Evolutionary conservation across 2,113 vertebrate species (phyloP).

Genomic region (Psilopogon haemacephalus): DNA sequence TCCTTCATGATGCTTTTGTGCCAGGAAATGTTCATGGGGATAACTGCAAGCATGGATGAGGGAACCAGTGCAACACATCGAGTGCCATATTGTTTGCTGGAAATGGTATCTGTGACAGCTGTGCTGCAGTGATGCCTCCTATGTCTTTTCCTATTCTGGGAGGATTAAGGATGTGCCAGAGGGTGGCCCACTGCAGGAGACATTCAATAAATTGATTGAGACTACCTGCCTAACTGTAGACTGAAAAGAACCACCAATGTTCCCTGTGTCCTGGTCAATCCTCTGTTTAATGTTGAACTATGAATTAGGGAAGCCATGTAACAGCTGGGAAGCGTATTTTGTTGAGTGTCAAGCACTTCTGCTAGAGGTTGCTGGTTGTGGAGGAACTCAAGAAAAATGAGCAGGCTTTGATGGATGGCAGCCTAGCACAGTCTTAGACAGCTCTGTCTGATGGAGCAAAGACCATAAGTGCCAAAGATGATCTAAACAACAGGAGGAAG

Average conservation of each 20-base stretch:
- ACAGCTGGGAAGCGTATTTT: neutral
- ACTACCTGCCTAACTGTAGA: neutral
- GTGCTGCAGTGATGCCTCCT: neutral
- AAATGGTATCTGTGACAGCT: neutral
- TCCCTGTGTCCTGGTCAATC: neutral
- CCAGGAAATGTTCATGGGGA: neutral
- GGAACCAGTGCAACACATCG: neutral
- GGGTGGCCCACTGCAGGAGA: neutral
- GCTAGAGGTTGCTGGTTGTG: neutral
- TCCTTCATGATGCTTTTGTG: neutral
- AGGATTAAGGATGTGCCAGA: neutral
- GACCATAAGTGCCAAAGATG: neutral
- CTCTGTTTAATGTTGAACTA: neutral
- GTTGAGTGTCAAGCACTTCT: neutral
- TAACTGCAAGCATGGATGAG: neutral
- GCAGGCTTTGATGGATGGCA: conserved; percentile 8
- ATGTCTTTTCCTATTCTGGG: neutral
- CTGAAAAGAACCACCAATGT: neutral
- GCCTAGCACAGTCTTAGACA: neutral
- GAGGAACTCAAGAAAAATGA: neutral
- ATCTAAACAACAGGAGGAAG: conserved; percentile 1
- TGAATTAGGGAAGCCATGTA: neutral
- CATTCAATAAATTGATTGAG: neutral
- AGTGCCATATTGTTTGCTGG: neutral
- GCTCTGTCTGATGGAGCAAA: conserved; percentile 6